Percentiles rank a stretch among this genome's conserved stretches.
Conservation (phyloP, 2,113 vertebrate species). For the cattle (Bos taurus) region DNA sequence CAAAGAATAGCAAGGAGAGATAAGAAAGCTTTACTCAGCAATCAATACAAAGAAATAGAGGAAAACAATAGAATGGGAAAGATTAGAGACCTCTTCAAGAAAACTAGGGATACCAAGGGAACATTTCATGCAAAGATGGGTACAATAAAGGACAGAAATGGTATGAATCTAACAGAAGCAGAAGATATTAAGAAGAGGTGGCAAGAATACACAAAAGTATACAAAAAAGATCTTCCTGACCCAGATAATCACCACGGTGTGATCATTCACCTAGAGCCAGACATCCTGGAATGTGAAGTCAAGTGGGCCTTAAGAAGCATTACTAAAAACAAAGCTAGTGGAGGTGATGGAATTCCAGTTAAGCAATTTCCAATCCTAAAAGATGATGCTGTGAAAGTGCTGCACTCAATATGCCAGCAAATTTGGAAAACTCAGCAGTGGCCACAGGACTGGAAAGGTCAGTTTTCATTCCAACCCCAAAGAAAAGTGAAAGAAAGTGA, state of each 20-base stretch:
- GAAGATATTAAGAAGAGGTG: not conserved
- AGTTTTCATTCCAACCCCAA: not conserved
- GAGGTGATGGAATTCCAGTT: not conserved
- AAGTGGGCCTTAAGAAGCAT: not conserved
- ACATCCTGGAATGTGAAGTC: not conserved
- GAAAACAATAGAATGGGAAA: not conserved
- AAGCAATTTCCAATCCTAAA: not conserved
- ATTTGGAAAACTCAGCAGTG: not conserved
- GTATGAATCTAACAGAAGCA: not conserved
- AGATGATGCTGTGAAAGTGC: not conserved
- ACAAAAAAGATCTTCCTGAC: not conserved
- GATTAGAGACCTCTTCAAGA: not conserved
- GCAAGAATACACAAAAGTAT: not conserved
- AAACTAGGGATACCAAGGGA: not conserved
- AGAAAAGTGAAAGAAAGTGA: not conserved
- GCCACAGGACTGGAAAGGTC: not conserved
- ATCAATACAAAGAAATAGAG: not conserved
- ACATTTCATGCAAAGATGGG: not conserved
- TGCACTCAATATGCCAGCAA: not conserved
- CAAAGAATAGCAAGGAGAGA: not conserved
- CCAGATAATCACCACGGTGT: not conserved
- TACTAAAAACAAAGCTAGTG: not conserved
- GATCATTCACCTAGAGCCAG: not conserved
- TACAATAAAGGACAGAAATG: not conserved
- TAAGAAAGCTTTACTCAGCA: not conserved